Evolutionary conservation across 2,888 invertebrate species (phyloP), one percentile per base, ranked within the genome.

Genomic region (Volucella bombylans): DNA sequence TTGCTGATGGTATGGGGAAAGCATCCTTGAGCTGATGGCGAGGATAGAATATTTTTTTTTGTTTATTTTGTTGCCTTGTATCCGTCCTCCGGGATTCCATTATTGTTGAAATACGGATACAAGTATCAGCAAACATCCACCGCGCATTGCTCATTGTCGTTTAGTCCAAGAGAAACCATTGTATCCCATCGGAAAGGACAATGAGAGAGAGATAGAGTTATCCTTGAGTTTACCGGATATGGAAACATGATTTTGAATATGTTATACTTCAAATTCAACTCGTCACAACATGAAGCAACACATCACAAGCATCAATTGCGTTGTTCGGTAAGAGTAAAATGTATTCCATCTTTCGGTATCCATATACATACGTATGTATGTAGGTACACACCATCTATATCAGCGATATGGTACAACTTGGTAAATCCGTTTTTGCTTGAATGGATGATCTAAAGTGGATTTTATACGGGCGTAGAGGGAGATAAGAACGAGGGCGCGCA

Each of bases 221-320:
- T 77, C 82, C 77, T 82, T 82, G 72, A 72, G 11, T 9, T 18
- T 3, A 71, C 38, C 12, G 68, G 64, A 57, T 65, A 52, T 18
- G 64, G 64, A 76, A 65, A 76, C 69, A 76, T 57, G 74, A 61
- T 71, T 62, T 77, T 65, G 77, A 71, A 71, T 72, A 74, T n/a
- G 67, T 55, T 57, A 64, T 38, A 31, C 61, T 72, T 67, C 61
- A 61, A 31, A 71, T 61, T 59, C 59, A n/a, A 59, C 65, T 71
- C 59, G 23, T 61, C 71, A 72, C 65, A 71, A 68, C 77, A 71
- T 62, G 41, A 61, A 77, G 77, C 62, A 71, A 65, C 31, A 31
- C 81, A 82, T 71, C 45, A 18, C 38, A 71, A 59, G 59, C 76
- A 76, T 76, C 76, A 69, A 69, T 52, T 81, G 71, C 38, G 50